Evolutionary conservation across 2,888 invertebrate genomes (phyloP), one percentile per base, ranked within the genome.

Genomic region (Cryptus viduatorius): DNA sequence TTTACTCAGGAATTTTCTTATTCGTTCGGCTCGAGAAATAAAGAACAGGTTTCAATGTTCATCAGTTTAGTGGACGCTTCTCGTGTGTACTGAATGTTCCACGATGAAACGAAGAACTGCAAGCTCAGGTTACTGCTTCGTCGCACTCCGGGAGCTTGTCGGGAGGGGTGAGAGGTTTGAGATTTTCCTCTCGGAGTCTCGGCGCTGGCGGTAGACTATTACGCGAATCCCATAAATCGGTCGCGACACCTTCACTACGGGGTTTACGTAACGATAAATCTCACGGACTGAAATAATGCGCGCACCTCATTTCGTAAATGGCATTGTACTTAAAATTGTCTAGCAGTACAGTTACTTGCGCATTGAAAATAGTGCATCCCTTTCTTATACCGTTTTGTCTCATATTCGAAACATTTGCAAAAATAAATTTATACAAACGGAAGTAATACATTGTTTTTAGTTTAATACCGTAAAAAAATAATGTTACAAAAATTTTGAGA

Each of bases 291-390:
- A 93, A 93, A 93, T 93, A 93, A 93, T 92, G 93, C 61, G 24
- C 72, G 92, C 90, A 90, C 91, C 93, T 93, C 93, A 93, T 93
- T 93, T 93, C 92, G 93, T 91, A 93, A 93, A 93, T 93, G 93
- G 93, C 91, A 92, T 91, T 91, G 91, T 93, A 93, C 92, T 93
- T 93, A 90, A 92, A 92, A 92, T 90, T 90, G 90, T 91, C 91
- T 89, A 87, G 87, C 83, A 65, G 72, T 71, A 80, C 78, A 84
- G 85, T 77, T 46, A 56, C 37, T 46, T 46, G 61, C 67, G 61
- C 72, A 68, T 72, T 67, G 12, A 53, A 72, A 29, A 75, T 61
- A 75, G 68, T 59, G 24, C 44, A 76, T 76, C 8, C 19, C 10
- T 31, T 8, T 4, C 42, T 42, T 24, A 53, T 50, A 24, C 37